Conservation (phyloP, 1,140 invertebrate species). For the Theocolax elegans region DNA sequence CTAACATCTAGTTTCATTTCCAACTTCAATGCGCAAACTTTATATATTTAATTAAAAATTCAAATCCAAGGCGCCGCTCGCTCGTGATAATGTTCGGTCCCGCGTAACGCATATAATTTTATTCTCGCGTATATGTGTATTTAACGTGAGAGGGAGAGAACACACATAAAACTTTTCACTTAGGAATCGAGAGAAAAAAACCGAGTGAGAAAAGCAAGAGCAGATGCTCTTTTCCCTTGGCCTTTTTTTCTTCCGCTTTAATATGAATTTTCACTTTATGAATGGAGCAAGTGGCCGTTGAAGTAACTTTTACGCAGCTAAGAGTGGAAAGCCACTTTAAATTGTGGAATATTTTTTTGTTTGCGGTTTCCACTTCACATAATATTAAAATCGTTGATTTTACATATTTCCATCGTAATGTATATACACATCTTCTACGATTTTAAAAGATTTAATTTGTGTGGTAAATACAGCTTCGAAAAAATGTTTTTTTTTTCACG, state of each 20-base stretch:
- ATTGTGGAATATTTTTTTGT: too few relatives aligned
- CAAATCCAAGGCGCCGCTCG: not conserved
- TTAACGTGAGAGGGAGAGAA: too few relatives aligned
- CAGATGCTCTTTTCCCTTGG: not conserved
- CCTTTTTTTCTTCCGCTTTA: not conserved
- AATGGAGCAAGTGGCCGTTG: not conserved
- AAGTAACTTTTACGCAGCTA: not conserved
- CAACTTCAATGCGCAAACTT: constrained; percentile 9
- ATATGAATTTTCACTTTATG: not conserved
- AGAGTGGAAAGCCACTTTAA: too few relatives aligned
- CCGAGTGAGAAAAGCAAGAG: not conserved
- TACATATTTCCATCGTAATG: too few relatives aligned
- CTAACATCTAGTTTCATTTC: not conserved
- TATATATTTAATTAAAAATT: constrained; percentile 32
- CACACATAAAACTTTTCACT: constrained; percentile 22
- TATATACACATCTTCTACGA: too few relatives aligned
- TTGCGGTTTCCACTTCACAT: too few relatives aligned
- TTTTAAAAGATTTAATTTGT: too few relatives aligned
- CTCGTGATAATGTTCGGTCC: constrained; percentile 4
- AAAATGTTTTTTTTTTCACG: too few relatives aligned
- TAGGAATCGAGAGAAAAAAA: not conserved
- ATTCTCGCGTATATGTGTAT: not conserved
- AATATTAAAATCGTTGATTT: too few relatives aligned
- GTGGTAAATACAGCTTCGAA: too few relatives aligned
- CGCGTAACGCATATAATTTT: not conserved